A percentile compares a stretch with the other conserved stretches of the same genome.
Conservation (phyloP, 2,113 vertebrate species). For the Microtus ochrogaster region DNA sequence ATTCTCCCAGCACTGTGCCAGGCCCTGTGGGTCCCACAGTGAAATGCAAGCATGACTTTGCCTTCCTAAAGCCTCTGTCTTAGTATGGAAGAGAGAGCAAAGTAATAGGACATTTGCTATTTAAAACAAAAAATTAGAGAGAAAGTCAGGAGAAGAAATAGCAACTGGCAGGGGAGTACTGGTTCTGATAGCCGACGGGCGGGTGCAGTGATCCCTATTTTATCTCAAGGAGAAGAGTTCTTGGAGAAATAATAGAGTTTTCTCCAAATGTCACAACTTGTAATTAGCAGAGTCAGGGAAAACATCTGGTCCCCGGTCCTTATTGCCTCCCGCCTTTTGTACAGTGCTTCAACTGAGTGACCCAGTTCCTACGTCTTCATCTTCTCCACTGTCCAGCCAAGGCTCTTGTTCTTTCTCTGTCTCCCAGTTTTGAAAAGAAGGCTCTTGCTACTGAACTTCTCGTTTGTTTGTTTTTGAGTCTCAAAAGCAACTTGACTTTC, state of each 20-base stretch:
- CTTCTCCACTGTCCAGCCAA: neutral
- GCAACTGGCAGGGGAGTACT: neutral
- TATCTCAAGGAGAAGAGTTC: neutral
- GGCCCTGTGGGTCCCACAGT: neutral
- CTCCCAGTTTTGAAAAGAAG: constrained; percentile 32
- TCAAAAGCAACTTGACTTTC: constrained; percentile 48
- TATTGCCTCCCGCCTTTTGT: neutral
- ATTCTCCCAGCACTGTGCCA: neutral
- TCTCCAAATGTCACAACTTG: neutral
- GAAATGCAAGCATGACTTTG: neutral
- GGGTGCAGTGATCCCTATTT: neutral
- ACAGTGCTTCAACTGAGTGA: neutral
- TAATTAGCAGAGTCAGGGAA: constrained; percentile 15
- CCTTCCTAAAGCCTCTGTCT: neutral
- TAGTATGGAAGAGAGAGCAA: neutral
- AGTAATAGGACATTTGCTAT: constrained; percentile 4
- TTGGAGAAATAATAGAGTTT: neutral
- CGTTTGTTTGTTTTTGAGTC: constrained; percentile 18
- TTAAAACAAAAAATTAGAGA: neutral
- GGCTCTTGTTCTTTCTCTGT: neutral
- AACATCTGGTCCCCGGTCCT: neutral
- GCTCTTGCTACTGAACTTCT: neutral
- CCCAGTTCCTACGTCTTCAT: neutral
- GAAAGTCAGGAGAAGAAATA: neutral
- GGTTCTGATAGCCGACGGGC: neutral